Conservation (phyloP, 2,888 invertebrate species). For the Falcaria lacertinaria region DNA sequence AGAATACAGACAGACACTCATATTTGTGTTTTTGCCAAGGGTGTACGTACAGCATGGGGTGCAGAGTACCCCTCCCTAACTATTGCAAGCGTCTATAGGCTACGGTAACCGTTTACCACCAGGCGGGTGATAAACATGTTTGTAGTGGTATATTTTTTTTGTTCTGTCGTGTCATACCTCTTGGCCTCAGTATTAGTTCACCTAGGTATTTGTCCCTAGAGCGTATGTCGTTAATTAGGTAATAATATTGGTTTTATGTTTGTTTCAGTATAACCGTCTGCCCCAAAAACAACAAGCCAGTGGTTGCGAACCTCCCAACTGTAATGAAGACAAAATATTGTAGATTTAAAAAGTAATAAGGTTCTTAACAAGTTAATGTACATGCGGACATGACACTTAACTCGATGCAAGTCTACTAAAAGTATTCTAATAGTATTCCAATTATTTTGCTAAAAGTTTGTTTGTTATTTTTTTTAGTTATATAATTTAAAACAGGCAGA, state of each 20-base stretch:
- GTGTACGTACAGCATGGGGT: too few relatives aligned
- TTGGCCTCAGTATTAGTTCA: too few relatives aligned
- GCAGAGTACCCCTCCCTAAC: too few relatives aligned
- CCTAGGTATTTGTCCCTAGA: too few relatives aligned
- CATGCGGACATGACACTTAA: conserved; percentile 22
- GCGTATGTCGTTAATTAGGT: too few relatives aligned
- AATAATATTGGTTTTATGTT: conserved; percentile 12
- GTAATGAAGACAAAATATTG: conserved; percentile 70
- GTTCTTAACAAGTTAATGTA: background rate
- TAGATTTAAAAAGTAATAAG: conserved; percentile 35
- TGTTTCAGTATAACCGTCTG: conserved; percentile 84
- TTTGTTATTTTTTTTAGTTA: background rate
- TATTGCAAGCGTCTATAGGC: too few relatives aligned
- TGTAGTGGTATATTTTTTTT: too few relatives aligned
- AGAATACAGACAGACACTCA: too few relatives aligned
- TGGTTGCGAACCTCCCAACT: conserved; percentile 82
- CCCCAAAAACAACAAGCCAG: conserved; percentile 81
- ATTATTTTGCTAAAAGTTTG: conserved; percentile 10
- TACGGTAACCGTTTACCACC: too few relatives aligned
- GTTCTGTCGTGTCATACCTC: too few relatives aligned
- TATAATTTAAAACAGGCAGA: background rate
- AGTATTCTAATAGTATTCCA: conserved; percentile 55
- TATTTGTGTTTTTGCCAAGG: too few relatives aligned
- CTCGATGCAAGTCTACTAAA: conserved; percentile 33
- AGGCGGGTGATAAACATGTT: too few relatives aligned